These are phyloP conservation scores for Noctua janthina DNA, from an alignment of 2,888 invertebrate species.

Conservation along the genomic window DNA sequence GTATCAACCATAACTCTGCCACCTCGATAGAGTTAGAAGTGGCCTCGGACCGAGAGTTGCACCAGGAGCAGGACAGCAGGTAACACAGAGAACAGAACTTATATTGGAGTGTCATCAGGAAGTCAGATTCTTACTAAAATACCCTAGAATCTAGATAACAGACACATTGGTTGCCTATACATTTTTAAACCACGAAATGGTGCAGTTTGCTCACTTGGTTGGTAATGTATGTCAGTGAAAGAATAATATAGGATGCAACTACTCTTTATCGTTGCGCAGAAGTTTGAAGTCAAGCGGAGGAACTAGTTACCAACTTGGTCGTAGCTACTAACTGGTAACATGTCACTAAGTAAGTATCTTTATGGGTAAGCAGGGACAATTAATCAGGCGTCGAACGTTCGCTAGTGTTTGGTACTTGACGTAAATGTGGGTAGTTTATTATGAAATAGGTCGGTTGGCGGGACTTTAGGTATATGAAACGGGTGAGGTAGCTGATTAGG, in stretches of 20 bases:
- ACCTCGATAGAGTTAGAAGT: background rate
- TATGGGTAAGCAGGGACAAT: constrained; percentile 48
- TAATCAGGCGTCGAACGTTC: constrained; percentile 44
- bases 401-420: constrained; percentile 32
- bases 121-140: background rate
- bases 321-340: constrained; percentile 49
- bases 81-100: background rate
- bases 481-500: background rate
- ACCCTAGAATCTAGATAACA: background rate
- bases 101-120: background rate
- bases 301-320: constrained; percentile 57
- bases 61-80: background rate
- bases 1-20: background rate
- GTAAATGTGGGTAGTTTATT: constrained; percentile 6
- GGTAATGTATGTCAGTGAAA: constrained; percentile 31
- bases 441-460: background rate
- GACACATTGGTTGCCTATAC: background rate
- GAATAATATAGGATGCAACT: constrained; percentile 54
- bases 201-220: constrained; percentile 17
- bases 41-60: background rate
- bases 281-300: constrained; percentile 53
- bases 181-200: background rate
- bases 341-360: constrained; percentile 56
- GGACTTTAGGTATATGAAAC: background rate
- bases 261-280: constrained; percentile 48